These are phyloP conservation scores for Brenthis hecate DNA, from an alignment of 2,888 invertebrate genomes.

Conservation along the genomic window DNA sequence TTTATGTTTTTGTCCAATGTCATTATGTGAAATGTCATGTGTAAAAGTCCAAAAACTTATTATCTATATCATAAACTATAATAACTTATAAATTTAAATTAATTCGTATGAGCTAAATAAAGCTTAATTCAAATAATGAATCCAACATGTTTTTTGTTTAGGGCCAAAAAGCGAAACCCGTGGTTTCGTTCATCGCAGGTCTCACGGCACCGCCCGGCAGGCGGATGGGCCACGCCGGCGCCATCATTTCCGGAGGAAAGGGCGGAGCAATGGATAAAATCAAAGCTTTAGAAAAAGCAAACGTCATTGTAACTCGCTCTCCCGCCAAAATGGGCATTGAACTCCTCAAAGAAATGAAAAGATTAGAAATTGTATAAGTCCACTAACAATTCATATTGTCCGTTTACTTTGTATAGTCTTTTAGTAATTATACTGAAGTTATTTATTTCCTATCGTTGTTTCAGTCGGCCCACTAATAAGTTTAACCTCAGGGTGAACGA, in stretches of 20 bases:
- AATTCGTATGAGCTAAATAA: too few relatives aligned
- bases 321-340: slow-evolving; percentile 98
- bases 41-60: too few relatives aligned
- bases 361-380: slow-evolving; percentile 84
- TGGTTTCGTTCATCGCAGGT: slow-evolving; percentile 99
- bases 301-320: slow-evolving; percentile 96
- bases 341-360: slow-evolving; percentile 94
- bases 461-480: slow-evolving; percentile 10
- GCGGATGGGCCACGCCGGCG: slow-evolving; percentile 99
- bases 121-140: neutral
- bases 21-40: too few relatives aligned
- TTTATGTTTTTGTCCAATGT: too few relatives aligned
- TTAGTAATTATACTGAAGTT: slow-evolving; percentile 67
- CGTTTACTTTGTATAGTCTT: slow-evolving; percentile 64
- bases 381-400: slow-evolving; percentile 48
- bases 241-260: slow-evolving; percentile 99
- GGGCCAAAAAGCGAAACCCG: slow-evolving; percentile 96
- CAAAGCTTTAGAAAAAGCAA: slow-evolving; percentile 95
- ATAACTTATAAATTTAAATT: too few relatives aligned
- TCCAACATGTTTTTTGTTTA: slow-evolving; percentile 52
- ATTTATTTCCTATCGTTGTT: slow-evolving; percentile 64
- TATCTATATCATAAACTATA: too few relatives aligned
- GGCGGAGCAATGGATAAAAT: slow-evolving; percentile 99
- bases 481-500: slow-evolving; percentile 28
- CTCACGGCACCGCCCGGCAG: slow-evolving; percentile 98